Percentiles rank a stretch among this genome's conserved stretches.
Evolutionary conservation across 2,113 vertebrate genomes (phyloP).

Genomic region (Bubo scandiacus): DNA sequence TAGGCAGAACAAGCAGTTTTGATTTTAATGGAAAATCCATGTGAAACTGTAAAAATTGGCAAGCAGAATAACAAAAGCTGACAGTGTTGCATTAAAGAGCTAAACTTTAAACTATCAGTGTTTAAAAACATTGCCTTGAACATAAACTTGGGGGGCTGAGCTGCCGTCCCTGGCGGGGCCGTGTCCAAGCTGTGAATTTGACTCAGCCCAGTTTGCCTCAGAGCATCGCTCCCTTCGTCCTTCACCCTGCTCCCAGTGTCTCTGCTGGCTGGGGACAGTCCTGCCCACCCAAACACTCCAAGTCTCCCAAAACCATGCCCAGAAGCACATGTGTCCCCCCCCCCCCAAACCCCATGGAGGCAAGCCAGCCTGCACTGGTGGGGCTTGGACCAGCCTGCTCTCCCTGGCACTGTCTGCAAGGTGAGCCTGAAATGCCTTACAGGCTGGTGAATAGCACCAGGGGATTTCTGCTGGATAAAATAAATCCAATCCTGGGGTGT

Average conservation of each 20-base stretch:
- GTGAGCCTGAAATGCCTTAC: accelerated
- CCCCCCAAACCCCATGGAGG: accelerated
- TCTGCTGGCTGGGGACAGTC: background rate
- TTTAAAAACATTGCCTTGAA: background rate
- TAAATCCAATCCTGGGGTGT: background rate
- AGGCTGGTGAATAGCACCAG: background rate
- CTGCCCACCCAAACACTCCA: background rate
- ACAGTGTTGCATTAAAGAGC: background rate
- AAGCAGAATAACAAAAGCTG: background rate
- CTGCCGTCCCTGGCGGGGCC: background rate
- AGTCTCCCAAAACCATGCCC: background rate
- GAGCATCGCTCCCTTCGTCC: background rate
- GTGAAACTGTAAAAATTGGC: background rate
- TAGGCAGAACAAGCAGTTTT: background rate
- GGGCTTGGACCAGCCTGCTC: background rate
- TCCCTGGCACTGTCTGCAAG: accelerated
- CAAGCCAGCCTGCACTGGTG: accelerated
- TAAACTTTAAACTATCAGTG: accelerated
- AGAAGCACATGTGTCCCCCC: accelerated
- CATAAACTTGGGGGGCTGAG: background rate
- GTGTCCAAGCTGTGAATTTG: background rate
- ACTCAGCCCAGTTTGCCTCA: background rate
- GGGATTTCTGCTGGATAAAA: background rate
- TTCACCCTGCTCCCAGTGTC: accelerated
- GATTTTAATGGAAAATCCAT: background rate